phyloP scores from a whole-genome alignment of 2,797 vertebrate species.

The Anguilla obscura region DNA sequence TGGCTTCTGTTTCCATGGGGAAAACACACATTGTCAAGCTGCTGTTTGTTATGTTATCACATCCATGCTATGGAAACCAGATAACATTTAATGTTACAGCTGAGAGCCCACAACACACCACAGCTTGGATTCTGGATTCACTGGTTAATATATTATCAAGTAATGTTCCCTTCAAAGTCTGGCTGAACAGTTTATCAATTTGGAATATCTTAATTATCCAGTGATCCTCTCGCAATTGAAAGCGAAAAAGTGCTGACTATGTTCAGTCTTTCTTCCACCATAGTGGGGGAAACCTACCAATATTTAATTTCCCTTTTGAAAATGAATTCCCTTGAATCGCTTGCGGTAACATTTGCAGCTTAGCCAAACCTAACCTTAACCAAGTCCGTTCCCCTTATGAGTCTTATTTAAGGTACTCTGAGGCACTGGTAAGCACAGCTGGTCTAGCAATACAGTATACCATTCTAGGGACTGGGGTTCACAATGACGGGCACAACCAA shows the following conservation, averaged over 20 bases:
- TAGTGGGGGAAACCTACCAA: background rate
- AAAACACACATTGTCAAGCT: slow-evolving; percentile 3
- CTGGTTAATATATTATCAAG: background rate
- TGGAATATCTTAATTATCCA: background rate
- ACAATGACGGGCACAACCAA: background rate
- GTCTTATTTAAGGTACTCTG: background rate
- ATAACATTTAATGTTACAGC: background rate
- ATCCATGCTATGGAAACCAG: background rate
- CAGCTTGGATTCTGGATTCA: background rate
- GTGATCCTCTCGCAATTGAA: background rate
- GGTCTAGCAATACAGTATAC: background rate
- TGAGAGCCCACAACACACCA: background rate
- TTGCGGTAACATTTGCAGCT: background rate
- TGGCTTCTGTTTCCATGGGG: slow-evolving; percentile 74
- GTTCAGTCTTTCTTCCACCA: background rate
- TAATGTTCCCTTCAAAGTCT: background rate
- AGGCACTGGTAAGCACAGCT: background rate
- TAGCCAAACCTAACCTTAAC: background rate
- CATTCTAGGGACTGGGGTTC: background rate
- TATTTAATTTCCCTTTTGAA: background rate
- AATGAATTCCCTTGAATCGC: background rate
- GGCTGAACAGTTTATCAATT: background rate
- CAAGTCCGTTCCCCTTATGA: background rate
- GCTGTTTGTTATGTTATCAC: background rate
- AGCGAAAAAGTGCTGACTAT: background rate